A percentile compares a stretch with the other conserved stretches of the same genome.
phyloP scores from a whole-genome alignment of 2,797 vertebrate species.

The Octomys mimax region DNA sequence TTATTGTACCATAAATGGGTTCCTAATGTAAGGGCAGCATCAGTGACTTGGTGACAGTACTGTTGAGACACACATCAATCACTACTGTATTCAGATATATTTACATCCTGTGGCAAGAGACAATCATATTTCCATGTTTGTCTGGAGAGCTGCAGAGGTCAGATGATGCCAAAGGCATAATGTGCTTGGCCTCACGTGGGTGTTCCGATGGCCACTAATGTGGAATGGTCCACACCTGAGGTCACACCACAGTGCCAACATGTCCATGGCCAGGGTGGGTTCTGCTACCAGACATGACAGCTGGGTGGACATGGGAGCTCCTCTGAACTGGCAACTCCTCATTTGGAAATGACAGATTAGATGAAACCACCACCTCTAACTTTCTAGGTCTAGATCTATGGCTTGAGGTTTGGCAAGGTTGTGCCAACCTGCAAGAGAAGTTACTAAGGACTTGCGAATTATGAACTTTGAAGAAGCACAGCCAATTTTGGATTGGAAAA shows the following conservation, averaged over 20 bases:
- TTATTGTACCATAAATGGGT: not conserved
- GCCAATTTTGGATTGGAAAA: conserved; percentile 57
- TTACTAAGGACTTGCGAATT: conserved; percentile 18
- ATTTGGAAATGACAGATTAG: not conserved
- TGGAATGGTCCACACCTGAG: not conserved
- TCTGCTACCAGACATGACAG: not conserved
- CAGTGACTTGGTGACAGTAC: not conserved
- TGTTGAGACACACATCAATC: not conserved
- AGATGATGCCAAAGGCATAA: not conserved
- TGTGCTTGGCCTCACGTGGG: not conserved
- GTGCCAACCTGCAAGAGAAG: not conserved
- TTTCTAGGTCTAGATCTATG: not conserved
- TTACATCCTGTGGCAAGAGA: not conserved
- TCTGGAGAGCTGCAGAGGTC: not conserved
- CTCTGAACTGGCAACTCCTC: not conserved
- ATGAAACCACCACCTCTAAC: not conserved
- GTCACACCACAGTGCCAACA: not conserved
- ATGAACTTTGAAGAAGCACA: conserved; percentile 28
- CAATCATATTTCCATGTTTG: not conserved
- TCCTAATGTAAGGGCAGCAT: not conserved
- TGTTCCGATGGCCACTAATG: not conserved
- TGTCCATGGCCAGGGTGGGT: not conserved
- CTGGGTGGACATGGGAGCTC: not conserved
- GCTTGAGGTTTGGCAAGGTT: conserved; percentile 5
- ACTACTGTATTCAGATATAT: not conserved